Evolutionary conservation across 2,888 invertebrate genomes (phyloP).

Genomic region (Altica lythri): DNA sequence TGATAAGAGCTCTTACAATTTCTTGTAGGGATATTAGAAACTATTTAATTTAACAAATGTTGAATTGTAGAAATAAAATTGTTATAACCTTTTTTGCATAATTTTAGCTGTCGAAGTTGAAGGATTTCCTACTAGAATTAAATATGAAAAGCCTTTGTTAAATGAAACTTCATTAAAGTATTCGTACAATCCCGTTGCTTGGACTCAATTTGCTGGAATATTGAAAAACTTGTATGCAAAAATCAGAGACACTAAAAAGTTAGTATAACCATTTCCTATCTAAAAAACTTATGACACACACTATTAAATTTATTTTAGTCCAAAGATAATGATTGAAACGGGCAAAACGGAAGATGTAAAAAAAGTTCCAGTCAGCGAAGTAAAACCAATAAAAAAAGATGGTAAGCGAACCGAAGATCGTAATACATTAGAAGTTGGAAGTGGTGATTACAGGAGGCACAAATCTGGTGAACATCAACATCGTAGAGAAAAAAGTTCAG

Average conservation of each 20-base stretch:
- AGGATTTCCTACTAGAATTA: conserved; percentile 63
- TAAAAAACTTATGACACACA: neutral
- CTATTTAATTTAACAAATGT: too few species aligned
- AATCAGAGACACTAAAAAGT: conserved; percentile 50
- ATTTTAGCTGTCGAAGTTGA: conserved; percentile 64
- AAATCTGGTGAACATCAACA: conserved; percentile 42
- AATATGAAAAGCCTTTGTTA: conserved; percentile 57
- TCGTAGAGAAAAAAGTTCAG: conserved; percentile 31
- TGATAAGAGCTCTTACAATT: too few species aligned
- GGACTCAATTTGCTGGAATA: conserved; percentile 49
- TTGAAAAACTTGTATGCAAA: conserved; percentile 50
- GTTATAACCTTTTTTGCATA: too few species aligned
- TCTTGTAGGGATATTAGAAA: too few species aligned
- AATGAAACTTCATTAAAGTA: conserved; percentile 52
- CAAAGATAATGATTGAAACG: conserved; percentile 55
- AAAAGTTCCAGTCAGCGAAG: conserved; percentile 45
- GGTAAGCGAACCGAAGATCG: conserved; percentile 44
- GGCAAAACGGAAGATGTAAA: conserved; percentile 47
- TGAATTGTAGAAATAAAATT: too few species aligned
- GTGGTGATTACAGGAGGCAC: conserved; percentile 45
- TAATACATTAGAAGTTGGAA: conserved; percentile 49
- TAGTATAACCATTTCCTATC: conserved; percentile 31
- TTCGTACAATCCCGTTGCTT: conserved; percentile 49
- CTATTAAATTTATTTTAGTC: too few species aligned
- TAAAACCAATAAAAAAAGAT: conserved; percentile 53